Conservation (phyloP, 1,140 invertebrate genomes). For the Penaeus japonicus region DNA sequence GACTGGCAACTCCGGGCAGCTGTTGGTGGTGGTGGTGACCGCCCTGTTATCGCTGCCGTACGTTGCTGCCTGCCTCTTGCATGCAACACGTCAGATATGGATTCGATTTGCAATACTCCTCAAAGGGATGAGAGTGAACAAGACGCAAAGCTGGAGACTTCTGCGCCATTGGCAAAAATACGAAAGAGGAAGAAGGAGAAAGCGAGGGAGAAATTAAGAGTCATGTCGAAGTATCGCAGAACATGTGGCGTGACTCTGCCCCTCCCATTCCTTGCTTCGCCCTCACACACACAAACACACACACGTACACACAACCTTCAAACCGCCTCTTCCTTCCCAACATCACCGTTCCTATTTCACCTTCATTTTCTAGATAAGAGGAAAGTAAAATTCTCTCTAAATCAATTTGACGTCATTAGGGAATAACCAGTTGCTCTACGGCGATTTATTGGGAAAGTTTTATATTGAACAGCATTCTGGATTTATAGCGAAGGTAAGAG, state of each 20-base stretch:
- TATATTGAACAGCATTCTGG: background rate
- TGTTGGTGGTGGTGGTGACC: background rate
- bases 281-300: background rate
- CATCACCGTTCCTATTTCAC: background rate
- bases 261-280: background rate
- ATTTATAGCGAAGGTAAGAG: background rate
- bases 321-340: background rate
- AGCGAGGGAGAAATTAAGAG: too few species aligned
- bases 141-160: too few species aligned
- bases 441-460: too few species aligned
- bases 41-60: slow-evolving; percentile 7
- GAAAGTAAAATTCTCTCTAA: too few species aligned
- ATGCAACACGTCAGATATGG: background rate
- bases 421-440: too few species aligned
- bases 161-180: too few species aligned
- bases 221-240: too few species aligned
- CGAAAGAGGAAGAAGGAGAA: too few species aligned
- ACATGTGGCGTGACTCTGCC: background rate
- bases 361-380: background rate
- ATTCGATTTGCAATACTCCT: too few species aligned
- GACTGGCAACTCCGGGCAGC: slow-evolving; percentile 14
- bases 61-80: background rate
- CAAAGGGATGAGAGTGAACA: too few species aligned
- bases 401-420: too few species aligned
- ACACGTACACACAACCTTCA: background rate